Base-by-base conservation (phyloP, 1,140 invertebrate species). In the Aphelinus atriplicis region DNA sequence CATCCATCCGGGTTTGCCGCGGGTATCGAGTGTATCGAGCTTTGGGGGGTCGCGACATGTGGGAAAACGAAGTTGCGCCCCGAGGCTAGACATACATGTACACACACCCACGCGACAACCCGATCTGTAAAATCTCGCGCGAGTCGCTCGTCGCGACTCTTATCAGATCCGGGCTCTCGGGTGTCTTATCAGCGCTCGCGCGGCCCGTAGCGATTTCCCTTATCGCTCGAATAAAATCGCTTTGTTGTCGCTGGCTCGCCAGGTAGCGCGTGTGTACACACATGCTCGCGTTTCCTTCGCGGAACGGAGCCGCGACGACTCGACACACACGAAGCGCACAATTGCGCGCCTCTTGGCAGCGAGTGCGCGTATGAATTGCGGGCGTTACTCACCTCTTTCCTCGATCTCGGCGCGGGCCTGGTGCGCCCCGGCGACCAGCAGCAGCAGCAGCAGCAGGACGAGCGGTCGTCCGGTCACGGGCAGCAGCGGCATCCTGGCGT, bases 331-430 rank as follows among this genome's bases (percentile, higher is more conserved):
- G 26, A 0, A 26, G 26, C 26, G 26, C 26, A 26, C 26, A 26
- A 26, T 26, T 26, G 26, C 26, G 26, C 26, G 26, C 26, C 26
- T 26, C 26, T 26, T 26, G 26, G 26, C 26, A 26, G 26, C 26
- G 26, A 26, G 26, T 26, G 26, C 26, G 26, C 26, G 10, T 55
- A 55, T 55, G 53, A 55, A 55, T 6, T 10, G 53, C 53, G 53
- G 53, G 53, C 10, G 10, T 10, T 1, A 66, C 60, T 7, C 72
- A 88, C 86, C 86, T 87, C 86, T 84, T 83, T 88, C 86, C 60
- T 88, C 87, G 68, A 83, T 87, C 50, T 85, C 81, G 2, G 84
- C 77, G 7, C 65, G 66, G 64, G 73, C 73, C 72, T 77, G 75
- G 67, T 77, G 78, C 61, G 77, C 77, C 70, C 77, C 51, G 5